Conservation (phyloP, 2,797 vertebrate genomes). For the Clarias laeviceps region DNA sequence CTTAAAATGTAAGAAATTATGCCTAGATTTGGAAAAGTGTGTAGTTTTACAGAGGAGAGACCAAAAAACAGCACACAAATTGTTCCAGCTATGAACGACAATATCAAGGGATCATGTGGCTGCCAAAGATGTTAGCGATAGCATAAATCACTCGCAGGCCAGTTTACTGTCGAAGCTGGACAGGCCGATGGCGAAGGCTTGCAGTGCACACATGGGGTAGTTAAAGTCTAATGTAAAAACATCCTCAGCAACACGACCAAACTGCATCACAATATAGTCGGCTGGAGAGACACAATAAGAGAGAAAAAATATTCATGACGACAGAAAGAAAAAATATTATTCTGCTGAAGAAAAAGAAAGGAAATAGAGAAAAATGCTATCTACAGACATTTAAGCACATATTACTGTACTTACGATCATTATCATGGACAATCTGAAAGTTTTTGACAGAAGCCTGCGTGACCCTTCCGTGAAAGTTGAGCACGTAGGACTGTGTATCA, state of each 20-base stretch:
- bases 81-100: not conserved
- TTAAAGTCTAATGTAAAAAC: slow-evolving; percentile 96
- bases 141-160: slow-evolving; percentile 84
- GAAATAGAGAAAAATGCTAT: not conserved
- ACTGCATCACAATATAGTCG: slow-evolving; percentile 99
- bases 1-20: not conserved
- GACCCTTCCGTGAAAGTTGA: slow-evolving; percentile 96
- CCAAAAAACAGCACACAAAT: not conserved
- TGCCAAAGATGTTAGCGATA: not conserved
- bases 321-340: not conserved
- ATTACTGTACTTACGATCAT: slow-evolving; percentile 85
- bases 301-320: not conserved
- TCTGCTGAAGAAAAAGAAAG: not conserved
- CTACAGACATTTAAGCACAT: not conserved
- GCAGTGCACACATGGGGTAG: slow-evolving; percentile 96
- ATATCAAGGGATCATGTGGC: not conserved
- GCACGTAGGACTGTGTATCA: slow-evolving; percentile 94
- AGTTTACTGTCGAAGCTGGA: slow-evolving; percentile 98
- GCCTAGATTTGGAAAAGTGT: not conserved
- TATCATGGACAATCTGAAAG: slow-evolving; percentile 97
- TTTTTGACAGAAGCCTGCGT: slow-evolving; percentile 98
- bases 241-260: slow-evolving; percentile 92
- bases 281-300: slow-evolving; percentile 66
- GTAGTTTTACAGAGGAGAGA: not conserved
- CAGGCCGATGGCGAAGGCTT: slow-evolving; percentile 95